Percentiles rank a stretch among this genome's conserved stretches.
Conservation (phyloP, 1,140 invertebrate genomes). For the Eumaeus atala region DNA sequence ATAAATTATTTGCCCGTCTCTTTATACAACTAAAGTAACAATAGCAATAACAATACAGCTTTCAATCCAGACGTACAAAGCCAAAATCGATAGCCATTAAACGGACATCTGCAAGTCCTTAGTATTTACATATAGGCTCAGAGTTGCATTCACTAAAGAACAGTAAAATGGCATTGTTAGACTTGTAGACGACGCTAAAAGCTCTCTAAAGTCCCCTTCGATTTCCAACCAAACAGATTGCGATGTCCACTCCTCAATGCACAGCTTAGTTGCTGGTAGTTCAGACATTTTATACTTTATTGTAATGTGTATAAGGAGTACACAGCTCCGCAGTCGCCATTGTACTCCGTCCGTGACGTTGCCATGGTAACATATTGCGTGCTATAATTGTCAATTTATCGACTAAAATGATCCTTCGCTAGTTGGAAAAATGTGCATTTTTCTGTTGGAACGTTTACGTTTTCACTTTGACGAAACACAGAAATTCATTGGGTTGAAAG, state of each 20-base stretch:
- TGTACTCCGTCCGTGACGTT: constrained; percentile 45
- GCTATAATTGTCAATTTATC: constrained; percentile 29
- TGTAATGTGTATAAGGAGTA: constrained; percentile 13
- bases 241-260: constrained; percentile 45
- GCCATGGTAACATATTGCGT: constrained; percentile 43
- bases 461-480: no score
- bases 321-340: constrained; percentile 17
- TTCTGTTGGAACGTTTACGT: not conserved
- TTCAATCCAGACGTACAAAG: not conserved
- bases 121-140: constrained; percentile 18
- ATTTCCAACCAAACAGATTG: constrained; percentile 55
- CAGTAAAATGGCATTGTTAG: constrained; percentile 27
- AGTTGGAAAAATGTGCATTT: constrained; percentile 10
- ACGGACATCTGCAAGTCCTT: constrained; percentile 2
- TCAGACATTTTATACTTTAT: constrained; percentile 23
- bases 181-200: constrained; percentile 53
- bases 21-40: no score
- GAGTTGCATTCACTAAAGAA: constrained; percentile 12
- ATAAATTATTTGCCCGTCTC: no score
- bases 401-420: constrained; percentile 2
- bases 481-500: no score
- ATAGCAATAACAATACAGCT: not conserved
- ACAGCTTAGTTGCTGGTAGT: not conserved
- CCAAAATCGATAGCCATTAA: constrained; percentile 11
- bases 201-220: constrained; percentile 43